phyloP scores from a whole-genome alignment of 2,797 vertebrate genomes.

The Platyrinchus mystaceus region DNA sequence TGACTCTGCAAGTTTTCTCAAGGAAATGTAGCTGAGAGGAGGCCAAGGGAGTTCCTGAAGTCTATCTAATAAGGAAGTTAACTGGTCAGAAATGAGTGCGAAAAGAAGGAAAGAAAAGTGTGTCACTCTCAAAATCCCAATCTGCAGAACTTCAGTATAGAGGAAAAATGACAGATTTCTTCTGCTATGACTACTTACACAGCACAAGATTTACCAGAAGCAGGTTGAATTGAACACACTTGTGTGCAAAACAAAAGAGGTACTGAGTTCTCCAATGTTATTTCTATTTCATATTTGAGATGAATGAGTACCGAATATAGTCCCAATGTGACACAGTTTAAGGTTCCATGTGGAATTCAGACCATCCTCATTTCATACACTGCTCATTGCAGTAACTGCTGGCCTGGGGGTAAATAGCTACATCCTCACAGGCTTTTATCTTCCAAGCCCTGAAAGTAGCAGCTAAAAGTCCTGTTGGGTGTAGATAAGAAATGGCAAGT shows the following conservation, averaged over 20 bases:
- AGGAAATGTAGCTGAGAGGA: neutral
- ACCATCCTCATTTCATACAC: neutral
- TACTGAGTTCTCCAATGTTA: neutral
- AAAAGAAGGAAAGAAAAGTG: neutral
- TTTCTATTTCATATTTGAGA: neutral
- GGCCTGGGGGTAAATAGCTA: neutral
- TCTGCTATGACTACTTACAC: neutral
- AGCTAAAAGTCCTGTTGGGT: neutral
- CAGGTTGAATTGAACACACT: neutral
- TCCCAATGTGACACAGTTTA: neutral
- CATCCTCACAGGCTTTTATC: neutral
- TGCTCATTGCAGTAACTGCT: neutral
- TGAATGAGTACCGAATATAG: neutral
- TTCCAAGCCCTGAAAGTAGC: neutral
- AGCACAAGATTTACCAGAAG: neutral
- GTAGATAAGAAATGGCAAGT: neutral
- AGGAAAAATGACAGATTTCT: neutral
- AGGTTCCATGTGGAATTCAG: neutral
- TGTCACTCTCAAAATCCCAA: neutral
- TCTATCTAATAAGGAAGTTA: neutral
- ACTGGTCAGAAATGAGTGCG: neutral
- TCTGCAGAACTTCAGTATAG: neutral
- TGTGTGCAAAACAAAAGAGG: neutral
- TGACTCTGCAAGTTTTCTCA: neutral
- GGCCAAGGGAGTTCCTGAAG: neutral